Percentiles rank a stretch among this genome's conserved stretches.
Evolutionary conservation across 2,888 invertebrate species (phyloP).

Genomic region (Neoitamus cyanurus): DNA sequence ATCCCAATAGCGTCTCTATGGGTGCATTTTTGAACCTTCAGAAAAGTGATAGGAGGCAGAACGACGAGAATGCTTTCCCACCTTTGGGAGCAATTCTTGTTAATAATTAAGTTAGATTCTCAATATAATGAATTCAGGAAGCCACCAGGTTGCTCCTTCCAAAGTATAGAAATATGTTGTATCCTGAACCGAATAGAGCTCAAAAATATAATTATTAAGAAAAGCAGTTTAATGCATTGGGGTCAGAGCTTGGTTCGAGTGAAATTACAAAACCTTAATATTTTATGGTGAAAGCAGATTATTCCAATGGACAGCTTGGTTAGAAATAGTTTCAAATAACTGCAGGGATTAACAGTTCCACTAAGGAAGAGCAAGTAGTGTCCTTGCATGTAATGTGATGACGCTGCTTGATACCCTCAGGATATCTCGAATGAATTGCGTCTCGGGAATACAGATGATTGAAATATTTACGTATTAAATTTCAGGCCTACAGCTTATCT

Average conservation of each 20-base stretch:
- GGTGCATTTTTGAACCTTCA: neutral
- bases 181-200: neutral
- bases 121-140: neutral
- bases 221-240: neutral
- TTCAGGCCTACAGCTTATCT: neutral
- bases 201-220: neutral
- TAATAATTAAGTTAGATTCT: neutral
- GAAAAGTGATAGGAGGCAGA: neutral
- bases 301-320: neutral
- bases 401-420: neutral
- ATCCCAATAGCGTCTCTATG: neutral
- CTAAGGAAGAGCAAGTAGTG: neutral
- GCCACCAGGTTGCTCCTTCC: neutral
- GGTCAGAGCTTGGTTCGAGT: neutral
- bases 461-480: neutral
- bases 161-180: neutral
- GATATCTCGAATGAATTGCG: neutral
- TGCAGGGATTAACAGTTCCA: neutral
- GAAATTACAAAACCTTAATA: neutral
- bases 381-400: neutral
- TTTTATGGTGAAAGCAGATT: neutral
- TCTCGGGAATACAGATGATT: neutral
- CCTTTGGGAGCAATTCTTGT: neutral
- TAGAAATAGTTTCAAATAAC: neutral
- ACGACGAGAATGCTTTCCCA: neutral